These are phyloP conservation scores for Cliona cf. orientalis DNA, from an alignment of 37 sponge, comb jelly and placozoan species.

Conservation along the genomic window DNA sequence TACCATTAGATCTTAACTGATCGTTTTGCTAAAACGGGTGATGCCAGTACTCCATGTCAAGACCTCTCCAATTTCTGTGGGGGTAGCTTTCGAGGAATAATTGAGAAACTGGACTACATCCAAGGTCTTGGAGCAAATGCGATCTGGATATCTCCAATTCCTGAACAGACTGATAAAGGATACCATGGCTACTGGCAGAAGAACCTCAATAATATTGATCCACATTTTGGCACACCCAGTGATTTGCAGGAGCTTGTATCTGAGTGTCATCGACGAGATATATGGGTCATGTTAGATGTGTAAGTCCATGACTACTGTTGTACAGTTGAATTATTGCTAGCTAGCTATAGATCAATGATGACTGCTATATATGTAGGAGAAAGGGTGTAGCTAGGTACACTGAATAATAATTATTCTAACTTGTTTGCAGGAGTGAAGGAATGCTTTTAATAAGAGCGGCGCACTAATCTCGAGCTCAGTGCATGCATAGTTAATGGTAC, in stretches of 20 bases:
- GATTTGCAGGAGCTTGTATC: constrained; percentile 66
- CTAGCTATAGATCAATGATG: too few species aligned
- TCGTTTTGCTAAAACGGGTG: constrained; percentile 57
- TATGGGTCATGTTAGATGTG: constrained; percentile 93
- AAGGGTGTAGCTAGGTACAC: too few species aligned
- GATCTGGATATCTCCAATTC: constrained; percentile 73
- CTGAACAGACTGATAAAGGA: constrained; percentile 68
- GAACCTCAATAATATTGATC: constrained; percentile 71
- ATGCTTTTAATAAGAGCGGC: too few species aligned
- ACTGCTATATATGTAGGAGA: too few species aligned
- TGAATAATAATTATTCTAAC: too few species aligned
- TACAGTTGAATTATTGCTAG: too few species aligned
- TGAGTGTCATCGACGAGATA: constrained; percentile 69
- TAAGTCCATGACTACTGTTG: constrained; percentile 29
- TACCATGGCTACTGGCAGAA: constrained; percentile 93
- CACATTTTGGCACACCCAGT: constrained; percentile 65
- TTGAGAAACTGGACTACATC: constrained; percentile 45
- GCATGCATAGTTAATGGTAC: not conserved
- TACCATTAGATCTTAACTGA: constrained; percentile 70
- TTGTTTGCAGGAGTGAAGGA: too few species aligned
- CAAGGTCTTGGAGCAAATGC: constrained; percentile 43
- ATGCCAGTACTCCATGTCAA: constrained; percentile 11
- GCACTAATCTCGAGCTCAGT: not conserved
- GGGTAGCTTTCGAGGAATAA: constrained; percentile 16
- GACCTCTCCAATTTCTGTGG: constrained; percentile 42